phyloP scores from a whole-genome alignment of 1,140 invertebrate genomes.

The Cydia strobilella region DNA sequence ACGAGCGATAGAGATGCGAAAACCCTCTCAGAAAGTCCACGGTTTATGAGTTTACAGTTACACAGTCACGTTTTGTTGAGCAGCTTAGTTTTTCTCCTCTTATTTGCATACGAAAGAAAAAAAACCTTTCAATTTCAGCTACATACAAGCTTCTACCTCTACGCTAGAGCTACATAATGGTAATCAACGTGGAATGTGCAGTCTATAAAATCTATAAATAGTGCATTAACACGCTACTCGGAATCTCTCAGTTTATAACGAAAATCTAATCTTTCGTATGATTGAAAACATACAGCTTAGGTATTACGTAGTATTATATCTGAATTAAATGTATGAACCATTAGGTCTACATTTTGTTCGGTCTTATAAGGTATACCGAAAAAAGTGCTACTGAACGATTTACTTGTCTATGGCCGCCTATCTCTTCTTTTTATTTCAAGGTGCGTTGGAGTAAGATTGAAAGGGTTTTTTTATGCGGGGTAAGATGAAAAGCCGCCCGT shows the following conservation, averaged over 20 bases:
- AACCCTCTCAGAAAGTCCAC: no score
- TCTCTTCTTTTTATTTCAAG: background rate
- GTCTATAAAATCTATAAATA: background rate
- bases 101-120: background rate
- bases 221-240: constrained; percentile 4
- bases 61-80: background rate
- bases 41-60: no score
- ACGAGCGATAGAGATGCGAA: no score
- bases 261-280: background rate
- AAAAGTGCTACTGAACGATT: background rate
- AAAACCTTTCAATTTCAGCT: background rate
- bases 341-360: no score
- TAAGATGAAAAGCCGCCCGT: no score
- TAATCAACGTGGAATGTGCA: constrained; percentile 13
- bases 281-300: background rate
- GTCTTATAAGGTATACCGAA: background rate
- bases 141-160: background rate
- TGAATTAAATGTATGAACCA: no score
- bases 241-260: background rate
- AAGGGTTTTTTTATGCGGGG: no score
- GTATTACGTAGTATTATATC: no score
- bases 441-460: no score
- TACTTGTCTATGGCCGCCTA: constrained; percentile 3
- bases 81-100: background rate
- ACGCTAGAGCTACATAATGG: background rate